These are phyloP conservation scores for Palaemon carinicauda DNA, from an alignment of 1,140 invertebrate species.

Conservation along the genomic window DNA sequence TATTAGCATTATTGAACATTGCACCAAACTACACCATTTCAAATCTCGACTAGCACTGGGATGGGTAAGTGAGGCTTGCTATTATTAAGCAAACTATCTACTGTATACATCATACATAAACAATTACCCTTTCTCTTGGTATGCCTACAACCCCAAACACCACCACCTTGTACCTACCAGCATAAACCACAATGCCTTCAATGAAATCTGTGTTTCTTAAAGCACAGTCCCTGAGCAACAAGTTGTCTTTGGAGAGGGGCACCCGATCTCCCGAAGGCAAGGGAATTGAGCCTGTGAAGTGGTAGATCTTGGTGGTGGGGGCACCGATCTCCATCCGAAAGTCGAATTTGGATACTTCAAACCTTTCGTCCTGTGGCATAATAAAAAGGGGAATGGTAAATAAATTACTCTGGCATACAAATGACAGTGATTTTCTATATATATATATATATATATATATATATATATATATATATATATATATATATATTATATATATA, in stretches of 20 bases:
- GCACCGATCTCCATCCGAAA: slow-evolving; percentile 88
- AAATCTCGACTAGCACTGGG: too few relatives aligned
- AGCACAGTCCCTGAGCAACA: slow-evolving; percentile 91
- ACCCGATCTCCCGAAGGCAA: slow-evolving; percentile 81
- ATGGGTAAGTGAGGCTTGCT: too few relatives aligned
- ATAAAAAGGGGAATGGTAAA: too few relatives aligned
- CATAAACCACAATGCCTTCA: slow-evolving; percentile 97
- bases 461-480: too few relatives aligned
- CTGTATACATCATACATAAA: not conserved
- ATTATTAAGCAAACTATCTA: too few relatives aligned
- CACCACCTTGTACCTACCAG: slow-evolving; percentile 70
- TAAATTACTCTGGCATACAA: too few relatives aligned
- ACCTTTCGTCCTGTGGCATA: slow-evolving; percentile 52
- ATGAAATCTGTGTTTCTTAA: slow-evolving; percentile 93
- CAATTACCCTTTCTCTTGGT: not conserved
- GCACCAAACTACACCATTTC: too few relatives aligned
- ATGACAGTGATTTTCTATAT: too few relatives aligned
- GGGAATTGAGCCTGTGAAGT: slow-evolving; percentile 90
- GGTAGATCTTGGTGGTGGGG: slow-evolving; percentile 95
- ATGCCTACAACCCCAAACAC: not conserved
- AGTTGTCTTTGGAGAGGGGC: slow-evolving; percentile 89
- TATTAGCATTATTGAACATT: too few relatives aligned
- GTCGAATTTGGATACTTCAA: slow-evolving; percentile 72
- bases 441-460: too few relatives aligned
- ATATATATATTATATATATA: too few relatives aligned